These are phyloP conservation scores for Nycticebus coucang DNA, from an alignment of 2,113 vertebrate genomes.

Conservation along the genomic window DNA sequence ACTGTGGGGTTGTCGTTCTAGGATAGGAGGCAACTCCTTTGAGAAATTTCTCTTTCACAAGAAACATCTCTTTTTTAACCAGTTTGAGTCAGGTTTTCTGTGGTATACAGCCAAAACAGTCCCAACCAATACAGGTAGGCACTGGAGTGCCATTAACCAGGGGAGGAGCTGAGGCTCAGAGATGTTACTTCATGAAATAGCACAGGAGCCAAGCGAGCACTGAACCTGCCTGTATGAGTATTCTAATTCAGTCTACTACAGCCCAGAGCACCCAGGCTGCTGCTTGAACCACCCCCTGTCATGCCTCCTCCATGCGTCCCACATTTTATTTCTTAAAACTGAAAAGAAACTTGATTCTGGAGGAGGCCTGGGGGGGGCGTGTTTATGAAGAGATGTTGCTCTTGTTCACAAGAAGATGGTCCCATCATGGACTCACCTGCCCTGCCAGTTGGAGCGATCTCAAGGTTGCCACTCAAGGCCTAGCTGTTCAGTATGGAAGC, in stretches of 20 bases:
- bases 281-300: background rate
- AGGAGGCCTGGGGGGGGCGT: background rate
- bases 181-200: background rate
- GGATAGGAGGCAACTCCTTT: background rate
- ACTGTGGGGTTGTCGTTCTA: background rate
- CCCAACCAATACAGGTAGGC: fast-evolving
- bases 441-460: background rate
- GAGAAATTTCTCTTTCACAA: background rate
- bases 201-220: background rate
- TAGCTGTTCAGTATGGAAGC: background rate
- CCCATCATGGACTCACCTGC: background rate
- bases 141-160: background rate
- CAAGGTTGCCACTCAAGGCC: background rate
- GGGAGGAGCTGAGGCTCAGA: background rate
- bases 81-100: background rate
- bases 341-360: background rate
- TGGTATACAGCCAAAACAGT: background rate
- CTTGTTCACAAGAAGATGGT: background rate
- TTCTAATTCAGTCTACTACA: background rate
- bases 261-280: background rate
- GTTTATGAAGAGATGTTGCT: background rate
- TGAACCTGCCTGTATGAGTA: background rate
- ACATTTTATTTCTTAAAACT: background rate
- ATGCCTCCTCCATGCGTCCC: fast-evolving
- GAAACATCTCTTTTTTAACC: background rate